These are phyloP conservation scores for Dipodomys merriami DNA, from an alignment of 2,113 vertebrate genomes.

Conservation along the genomic window DNA sequence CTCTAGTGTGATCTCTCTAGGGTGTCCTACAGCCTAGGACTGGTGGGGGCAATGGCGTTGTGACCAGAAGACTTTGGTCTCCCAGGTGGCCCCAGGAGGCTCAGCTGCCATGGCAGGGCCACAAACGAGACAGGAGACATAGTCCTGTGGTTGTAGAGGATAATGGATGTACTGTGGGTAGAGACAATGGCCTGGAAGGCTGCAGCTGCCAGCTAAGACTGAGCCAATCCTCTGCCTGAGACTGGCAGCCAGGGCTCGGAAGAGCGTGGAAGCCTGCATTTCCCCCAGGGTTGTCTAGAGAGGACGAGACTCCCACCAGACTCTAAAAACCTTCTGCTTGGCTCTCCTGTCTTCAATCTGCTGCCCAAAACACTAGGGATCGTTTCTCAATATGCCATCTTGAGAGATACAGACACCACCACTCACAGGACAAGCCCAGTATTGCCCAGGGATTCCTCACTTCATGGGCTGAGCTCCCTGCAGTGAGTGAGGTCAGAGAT, in stretches of 20 bases:
- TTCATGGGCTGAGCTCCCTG: not conserved
- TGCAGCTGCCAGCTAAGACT: slow-evolving; percentile 80
- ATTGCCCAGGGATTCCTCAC: not conserved
- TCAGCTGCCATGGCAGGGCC: slow-evolving; percentile 86
- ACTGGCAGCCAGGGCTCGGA: not conserved
- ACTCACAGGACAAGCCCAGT: not conserved
- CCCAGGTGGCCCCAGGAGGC: slow-evolving; percentile 85
- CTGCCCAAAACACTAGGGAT: not conserved
- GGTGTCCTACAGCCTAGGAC: slow-evolving; percentile 81
- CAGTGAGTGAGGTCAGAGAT: not conserved
- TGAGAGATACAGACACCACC: not conserved
- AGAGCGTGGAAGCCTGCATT: not conserved
- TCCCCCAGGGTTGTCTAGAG: not conserved
- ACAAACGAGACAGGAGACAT: slow-evolving; percentile 79
- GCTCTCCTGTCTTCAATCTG: not conserved
- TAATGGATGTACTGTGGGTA: slow-evolving; percentile 86
- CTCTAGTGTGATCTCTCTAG: slow-evolving; percentile 55
- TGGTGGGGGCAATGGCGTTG: slow-evolving; percentile 81
- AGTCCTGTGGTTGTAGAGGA: slow-evolving; percentile 84
- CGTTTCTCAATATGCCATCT: no score
- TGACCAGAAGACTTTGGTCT: slow-evolving; percentile 78
- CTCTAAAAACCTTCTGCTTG: not conserved
- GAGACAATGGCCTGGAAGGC: slow-evolving; percentile 83
- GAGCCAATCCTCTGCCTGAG: slow-evolving; percentile 74
- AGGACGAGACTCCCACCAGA: slow-evolving; percentile 44